phyloP scores from a whole-genome alignment of 2,888 invertebrate species.

The Neocrepidodera transversa region DNA sequence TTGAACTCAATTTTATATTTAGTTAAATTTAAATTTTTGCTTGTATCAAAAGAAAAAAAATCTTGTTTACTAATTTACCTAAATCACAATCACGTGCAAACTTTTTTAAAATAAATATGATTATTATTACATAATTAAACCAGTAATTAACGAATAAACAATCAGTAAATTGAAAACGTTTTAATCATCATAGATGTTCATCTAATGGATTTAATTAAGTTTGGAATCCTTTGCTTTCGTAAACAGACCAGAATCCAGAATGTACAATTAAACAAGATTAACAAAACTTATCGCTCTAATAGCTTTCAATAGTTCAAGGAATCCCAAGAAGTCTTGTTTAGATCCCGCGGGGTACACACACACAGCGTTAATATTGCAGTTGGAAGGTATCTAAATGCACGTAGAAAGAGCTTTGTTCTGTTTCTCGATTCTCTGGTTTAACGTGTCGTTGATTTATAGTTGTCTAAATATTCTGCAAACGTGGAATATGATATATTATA shows the following conservation, averaged over 20 bases:
- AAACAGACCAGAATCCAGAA: not conserved
- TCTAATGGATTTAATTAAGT: conserved; percentile 11
- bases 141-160: too few relatives aligned
- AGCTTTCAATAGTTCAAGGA: conserved; percentile 12
- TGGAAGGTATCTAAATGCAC: conserved; percentile 11
- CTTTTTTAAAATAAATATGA: too few relatives aligned
- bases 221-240: not conserved
- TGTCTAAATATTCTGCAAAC: conserved; percentile 15
- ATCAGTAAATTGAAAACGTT: too few relatives aligned
- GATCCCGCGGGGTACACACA: not conserved
- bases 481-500: conserved; percentile 16
- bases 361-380: conserved; percentile 15
- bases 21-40: too few relatives aligned
- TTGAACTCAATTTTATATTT: too few relatives aligned
- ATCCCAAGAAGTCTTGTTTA: conserved; percentile 4
- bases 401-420: conserved; percentile 14
- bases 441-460: conserved; percentile 20
- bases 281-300: conserved; percentile 3
- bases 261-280: not conserved
- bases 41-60: too few relatives aligned
- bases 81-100: too few relatives aligned
- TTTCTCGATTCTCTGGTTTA: conserved; percentile 8
- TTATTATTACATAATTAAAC: too few relatives aligned
- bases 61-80: too few relatives aligned
- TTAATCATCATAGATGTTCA: not conserved